Percentiles rank a stretch among this genome's conserved stretches.
phyloP scores from a whole-genome alignment of 2,888 invertebrate genomes.

The Cephalotes varians region DNA sequence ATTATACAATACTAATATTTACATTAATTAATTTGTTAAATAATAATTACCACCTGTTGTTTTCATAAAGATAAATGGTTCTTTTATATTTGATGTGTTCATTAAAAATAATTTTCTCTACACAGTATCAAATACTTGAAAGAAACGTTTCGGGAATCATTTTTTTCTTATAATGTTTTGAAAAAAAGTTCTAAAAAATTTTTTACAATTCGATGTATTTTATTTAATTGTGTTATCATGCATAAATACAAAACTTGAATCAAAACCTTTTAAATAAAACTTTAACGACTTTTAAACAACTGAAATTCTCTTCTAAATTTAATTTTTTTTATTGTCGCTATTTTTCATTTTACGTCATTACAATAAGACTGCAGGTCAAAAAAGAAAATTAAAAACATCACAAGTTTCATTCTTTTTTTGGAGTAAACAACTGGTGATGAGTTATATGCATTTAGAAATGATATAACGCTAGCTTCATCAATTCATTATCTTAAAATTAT shows the following conservation, averaged over 20 bases:
- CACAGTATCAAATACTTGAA: not conserved
- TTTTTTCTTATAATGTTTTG: not conserved
- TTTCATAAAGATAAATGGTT: not conserved
- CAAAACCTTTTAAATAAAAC: not conserved
- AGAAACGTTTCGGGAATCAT: not conserved
- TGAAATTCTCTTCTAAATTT: not conserved
- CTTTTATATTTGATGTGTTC: not conserved
- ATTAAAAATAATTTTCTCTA: not conserved
- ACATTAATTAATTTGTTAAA: not conserved
- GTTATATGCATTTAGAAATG: no score
- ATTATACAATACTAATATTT: not conserved
- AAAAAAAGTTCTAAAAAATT: not conserved
- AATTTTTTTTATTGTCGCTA: not conserved
- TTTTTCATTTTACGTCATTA: not conserved
- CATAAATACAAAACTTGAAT: not conserved
- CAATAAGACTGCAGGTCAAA: not conserved
- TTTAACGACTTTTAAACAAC: no score
- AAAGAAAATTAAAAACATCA: no score
- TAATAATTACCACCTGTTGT: not conserved
- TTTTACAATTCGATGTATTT: not conserved
- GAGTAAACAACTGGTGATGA: no score
- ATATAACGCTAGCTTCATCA: no score
- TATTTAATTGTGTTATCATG: not conserved
- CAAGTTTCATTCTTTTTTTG: no score
- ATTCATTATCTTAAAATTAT: no score